A percentile compares a stretch with the other conserved stretches of the same genome.
phyloP scores from a whole-genome alignment of 2,113 vertebrate genomes.

The Sphyrna mokarran region DNA sequence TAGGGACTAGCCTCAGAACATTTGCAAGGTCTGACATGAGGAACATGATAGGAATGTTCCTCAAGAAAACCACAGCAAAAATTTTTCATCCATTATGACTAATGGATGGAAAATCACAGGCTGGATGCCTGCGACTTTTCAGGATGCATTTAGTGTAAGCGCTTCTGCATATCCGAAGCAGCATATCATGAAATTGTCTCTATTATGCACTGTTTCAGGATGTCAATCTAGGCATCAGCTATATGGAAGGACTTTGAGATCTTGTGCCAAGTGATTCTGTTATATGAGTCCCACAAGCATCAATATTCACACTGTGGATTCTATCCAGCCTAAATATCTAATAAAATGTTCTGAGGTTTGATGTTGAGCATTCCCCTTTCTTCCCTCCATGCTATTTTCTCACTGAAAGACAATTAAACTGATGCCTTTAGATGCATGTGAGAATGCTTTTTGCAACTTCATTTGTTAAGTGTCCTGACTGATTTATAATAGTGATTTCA shows the following conservation, averaged over 20 bases:
- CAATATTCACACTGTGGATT: slow-evolving; percentile 21
- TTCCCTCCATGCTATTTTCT: neutral
- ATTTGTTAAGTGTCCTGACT: neutral
- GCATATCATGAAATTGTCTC: neutral
- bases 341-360: neutral
- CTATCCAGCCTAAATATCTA: neutral
- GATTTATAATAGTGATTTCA: slow-evolving; percentile 8
- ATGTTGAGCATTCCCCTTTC: neutral
- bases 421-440: neutral
- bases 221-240: neutral
- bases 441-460: neutral
- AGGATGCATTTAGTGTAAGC: neutral
- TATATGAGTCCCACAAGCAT: neutral
- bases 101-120: neutral
- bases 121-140: neutral
- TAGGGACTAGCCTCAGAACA: neutral
- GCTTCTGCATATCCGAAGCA: neutral
- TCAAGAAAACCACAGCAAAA: neutral
- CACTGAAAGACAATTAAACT: slow-evolving; percentile 7
- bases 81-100: neutral
- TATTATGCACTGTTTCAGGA: neutral
- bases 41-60: neutral
- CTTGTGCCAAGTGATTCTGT: neutral
- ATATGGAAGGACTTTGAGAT: neutral
- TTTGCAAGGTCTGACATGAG: neutral